Conservation (phyloP, 1,140 invertebrate genomes). For the Scaptomyza graminum region DNA sequence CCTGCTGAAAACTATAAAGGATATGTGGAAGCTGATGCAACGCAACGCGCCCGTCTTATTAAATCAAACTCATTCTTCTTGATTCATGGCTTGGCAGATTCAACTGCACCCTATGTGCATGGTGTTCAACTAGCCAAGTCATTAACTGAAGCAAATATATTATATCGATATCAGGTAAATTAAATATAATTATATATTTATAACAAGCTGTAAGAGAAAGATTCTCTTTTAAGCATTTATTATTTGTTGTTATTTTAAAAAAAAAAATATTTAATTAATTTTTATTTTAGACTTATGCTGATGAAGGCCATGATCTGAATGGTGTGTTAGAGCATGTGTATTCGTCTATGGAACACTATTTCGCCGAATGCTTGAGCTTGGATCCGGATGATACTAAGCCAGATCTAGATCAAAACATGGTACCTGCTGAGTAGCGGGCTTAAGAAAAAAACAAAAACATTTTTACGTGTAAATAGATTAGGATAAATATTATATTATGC, state of each 20-base stretch:
- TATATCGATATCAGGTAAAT: slow-evolving; percentile 95
- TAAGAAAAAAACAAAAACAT: slow-evolving; percentile 6
- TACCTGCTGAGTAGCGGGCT: slow-evolving; percentile 70
- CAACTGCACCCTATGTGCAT: slow-evolving; percentile 96
- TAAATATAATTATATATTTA: too few species aligned
- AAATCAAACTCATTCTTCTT: slow-evolving; percentile 93
- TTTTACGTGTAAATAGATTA: slow-evolving; percentile 48
- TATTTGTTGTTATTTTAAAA: not conserved
- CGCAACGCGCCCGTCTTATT: slow-evolving; percentile 92
- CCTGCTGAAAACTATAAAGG: slow-evolving; percentile 95
- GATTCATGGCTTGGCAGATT: slow-evolving; percentile 93
- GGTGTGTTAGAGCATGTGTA: slow-evolving; percentile 93
- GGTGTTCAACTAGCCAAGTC: slow-evolving; percentile 94
- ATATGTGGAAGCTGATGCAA: slow-evolving; percentile 96
- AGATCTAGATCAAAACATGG: slow-evolving; percentile 76
- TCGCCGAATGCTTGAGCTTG: slow-evolving; percentile 92
- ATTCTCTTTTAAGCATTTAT: too few species aligned
- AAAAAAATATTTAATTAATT: slow-evolving; percentile 8
- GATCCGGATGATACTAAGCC: slow-evolving; percentile 87
- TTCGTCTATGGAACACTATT: slow-evolving; percentile 93
- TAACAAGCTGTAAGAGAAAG: too few species aligned
- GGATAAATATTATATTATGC: slow-evolving; percentile 32
- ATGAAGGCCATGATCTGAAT: slow-evolving; percentile 90
- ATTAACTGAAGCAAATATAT: slow-evolving; percentile 92
- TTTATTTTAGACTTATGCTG: slow-evolving; percentile 89